phyloP scores from a whole-genome alignment of 2,888 invertebrate species.

The Physocephala rufipes region DNA sequence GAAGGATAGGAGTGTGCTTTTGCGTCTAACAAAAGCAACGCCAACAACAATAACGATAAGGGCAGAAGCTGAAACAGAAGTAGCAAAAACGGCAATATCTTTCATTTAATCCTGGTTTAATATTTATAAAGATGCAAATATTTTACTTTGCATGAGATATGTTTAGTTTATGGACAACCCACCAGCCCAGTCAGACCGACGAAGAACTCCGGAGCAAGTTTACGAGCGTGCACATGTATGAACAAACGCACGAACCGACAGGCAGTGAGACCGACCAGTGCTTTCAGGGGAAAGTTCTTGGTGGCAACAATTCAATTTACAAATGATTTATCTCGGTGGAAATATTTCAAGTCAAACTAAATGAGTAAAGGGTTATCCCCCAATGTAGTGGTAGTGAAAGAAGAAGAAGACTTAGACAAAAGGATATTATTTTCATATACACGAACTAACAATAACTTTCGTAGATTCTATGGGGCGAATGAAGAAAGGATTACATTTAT shows the following conservation, averaged over 20 bases:
- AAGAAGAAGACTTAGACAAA: constrained; percentile 48
- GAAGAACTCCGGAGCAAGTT: background rate
- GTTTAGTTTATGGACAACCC: constrained; percentile 49
- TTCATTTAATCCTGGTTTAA: constrained; percentile 46
- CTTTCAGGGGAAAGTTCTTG: constrained; percentile 35
- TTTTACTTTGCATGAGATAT: constrained; percentile 64
- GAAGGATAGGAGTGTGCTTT: background rate
- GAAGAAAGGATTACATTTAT: background rate
- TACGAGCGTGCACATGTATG: background rate
- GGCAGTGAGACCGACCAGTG: constrained; percentile 20
- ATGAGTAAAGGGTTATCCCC: constrained; percentile 23
- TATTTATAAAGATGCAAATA: constrained; percentile 65
- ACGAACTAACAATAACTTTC: constrained; percentile 10
- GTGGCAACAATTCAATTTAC: constrained; percentile 55
- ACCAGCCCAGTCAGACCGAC: background rate
- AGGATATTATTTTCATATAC: constrained; percentile 61
- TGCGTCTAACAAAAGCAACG: constrained; percentile 5
- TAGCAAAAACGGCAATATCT: constrained; percentile 1
- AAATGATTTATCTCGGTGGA: constrained; percentile 58
- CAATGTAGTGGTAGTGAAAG: background rate
- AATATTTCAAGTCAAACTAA: constrained; percentile 43
- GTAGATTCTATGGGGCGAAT: background rate
- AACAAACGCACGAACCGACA: background rate
- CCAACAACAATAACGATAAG: constrained; percentile 24
- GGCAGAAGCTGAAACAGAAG: constrained; percentile 9